phyloP scores from a whole-genome alignment of 2,797 vertebrate genomes.

The Gymnoscopelus braueri region DNA sequence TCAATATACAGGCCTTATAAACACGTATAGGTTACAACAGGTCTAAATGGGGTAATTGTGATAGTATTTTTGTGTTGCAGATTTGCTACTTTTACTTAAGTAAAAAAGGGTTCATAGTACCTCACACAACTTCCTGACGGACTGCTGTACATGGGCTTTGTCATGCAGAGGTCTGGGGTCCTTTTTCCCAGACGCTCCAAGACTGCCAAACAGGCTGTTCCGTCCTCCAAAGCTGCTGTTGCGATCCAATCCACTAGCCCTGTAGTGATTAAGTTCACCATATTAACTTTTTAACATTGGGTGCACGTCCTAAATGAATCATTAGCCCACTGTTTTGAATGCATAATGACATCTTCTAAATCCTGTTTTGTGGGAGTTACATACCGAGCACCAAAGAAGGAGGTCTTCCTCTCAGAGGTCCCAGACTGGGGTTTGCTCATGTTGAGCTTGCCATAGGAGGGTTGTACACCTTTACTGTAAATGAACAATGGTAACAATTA shows the following conservation, averaged over 20 bases:
- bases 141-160: conserved; percentile 93
- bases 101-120: conserved; percentile 73
- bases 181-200: conserved; percentile 92
- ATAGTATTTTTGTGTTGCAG: no score
- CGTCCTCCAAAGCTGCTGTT: no score
- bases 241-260: conserved; percentile 83
- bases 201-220: conserved; percentile 87
- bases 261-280: conserved; percentile 50
- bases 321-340: background rate
- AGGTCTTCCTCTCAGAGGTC: conserved; percentile 89
- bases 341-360: background rate
- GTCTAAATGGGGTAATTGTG: no score
- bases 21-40: no score
- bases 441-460: conserved; percentile 88
- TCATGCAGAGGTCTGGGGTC: conserved; percentile 94
- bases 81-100: no score
- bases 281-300: no score
- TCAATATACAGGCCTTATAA: no score
- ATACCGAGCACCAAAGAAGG: conserved; percentile 84
- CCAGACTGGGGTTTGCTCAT: conserved; percentile 82
- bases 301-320: background rate
- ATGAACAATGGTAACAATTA: background rate
- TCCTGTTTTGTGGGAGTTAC: background rate
- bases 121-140: conserved; percentile 93
- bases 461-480: conserved; percentile 80